Evolutionary conservation across 92 coral and sea anemone species (phyloP), one percentile per base, ranked within the genome.

Genomic region (Heliopora coerulea): DNA sequence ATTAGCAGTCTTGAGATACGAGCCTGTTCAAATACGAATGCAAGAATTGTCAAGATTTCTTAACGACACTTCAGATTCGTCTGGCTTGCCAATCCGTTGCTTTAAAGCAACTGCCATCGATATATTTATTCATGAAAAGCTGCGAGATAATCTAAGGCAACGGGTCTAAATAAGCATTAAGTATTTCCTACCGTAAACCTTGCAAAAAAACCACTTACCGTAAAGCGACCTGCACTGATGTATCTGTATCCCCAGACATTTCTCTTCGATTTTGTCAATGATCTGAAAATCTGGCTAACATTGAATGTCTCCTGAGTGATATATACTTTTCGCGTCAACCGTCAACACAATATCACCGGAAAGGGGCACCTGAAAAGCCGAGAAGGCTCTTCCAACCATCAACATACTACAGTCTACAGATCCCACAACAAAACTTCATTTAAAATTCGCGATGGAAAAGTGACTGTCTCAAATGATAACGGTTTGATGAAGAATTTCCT

Each of bases 191-290:
- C n/a, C n/a, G n/a, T n/a, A n/a, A n/a, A n/a, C n/a, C n/a, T n/a
- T n/a, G n/a, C n/a, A n/a, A n/a, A 18, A 57, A 52, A 46, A 23
- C 37, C 32, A 32, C 90, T 86, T 64, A 95, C 99, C 99, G 89
- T 82, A 95, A 57, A 65, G 95, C 95, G 42, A 95, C 99, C 52
- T 92, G 91, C 48, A 95, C 99, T 0, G 99, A 95, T 17, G 97
- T 90, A 56, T 90, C 97, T 75, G 86, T 91, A 79, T 58, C 78
- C 72, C 62, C 85, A 56, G 79, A 83, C 80, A 79, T 77, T n/a
- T 8, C 15, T 15, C n/a, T 46, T 46, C n/a, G 10, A 8, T 7
- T 46, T 46, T 15, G 17, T 2, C 2, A 15, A n/a, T 6, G 2
- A 10, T 8, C 52, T 46, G n/a, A 27, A 54, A 54, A 24, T 32